Evolutionary conservation across 2,888 invertebrate genomes (phyloP).

Genomic region (Ormyrus rosae): DNA sequence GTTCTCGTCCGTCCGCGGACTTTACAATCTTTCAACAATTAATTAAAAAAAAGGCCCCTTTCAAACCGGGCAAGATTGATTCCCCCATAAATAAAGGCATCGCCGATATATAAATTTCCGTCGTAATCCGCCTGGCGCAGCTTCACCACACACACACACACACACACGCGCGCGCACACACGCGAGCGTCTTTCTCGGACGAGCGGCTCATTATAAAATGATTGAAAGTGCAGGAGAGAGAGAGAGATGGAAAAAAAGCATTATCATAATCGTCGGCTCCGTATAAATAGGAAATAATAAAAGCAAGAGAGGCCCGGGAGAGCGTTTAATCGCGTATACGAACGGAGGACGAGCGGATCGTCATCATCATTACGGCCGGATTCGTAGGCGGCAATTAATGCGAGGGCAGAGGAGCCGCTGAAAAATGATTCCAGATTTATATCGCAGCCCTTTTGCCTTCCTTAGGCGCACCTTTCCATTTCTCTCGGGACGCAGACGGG

Average conservation of each 20-base stretch:
- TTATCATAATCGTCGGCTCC: constrained; percentile 25
- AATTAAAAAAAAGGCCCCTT: constrained; percentile 44
- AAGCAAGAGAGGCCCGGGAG: not conserved
- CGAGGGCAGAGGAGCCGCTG: constrained; percentile 2
- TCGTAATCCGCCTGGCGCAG: constrained; percentile 8
- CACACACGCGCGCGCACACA: not conserved
- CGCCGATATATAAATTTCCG: constrained; percentile 42
- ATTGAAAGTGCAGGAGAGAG: constrained; percentile 26
- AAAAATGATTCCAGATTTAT: constrained; percentile 37
- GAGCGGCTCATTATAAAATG: constrained; percentile 40
- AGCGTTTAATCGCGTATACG: constrained; percentile 18
- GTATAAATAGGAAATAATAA: not conserved
- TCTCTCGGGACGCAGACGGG: not conserved
- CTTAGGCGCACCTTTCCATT: not conserved
- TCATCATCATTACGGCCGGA: constrained; percentile 26
- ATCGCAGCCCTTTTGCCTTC: no score
- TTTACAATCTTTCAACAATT: constrained; percentile 47
- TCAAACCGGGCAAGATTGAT: constrained; percentile 44
- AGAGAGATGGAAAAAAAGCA: not conserved
- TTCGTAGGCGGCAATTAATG: constrained; percentile 35
- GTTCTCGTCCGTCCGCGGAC: not conserved
- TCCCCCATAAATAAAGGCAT: constrained; percentile 42
- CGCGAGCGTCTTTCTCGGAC: constrained; percentile 8
- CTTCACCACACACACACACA: no score
- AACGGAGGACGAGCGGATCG: not conserved